Evolutionary conservation across 30 jellyfish, hydroid and myxozoan genomes (phyloP).

Genomic region (Rhopilema esculentum): DNA sequence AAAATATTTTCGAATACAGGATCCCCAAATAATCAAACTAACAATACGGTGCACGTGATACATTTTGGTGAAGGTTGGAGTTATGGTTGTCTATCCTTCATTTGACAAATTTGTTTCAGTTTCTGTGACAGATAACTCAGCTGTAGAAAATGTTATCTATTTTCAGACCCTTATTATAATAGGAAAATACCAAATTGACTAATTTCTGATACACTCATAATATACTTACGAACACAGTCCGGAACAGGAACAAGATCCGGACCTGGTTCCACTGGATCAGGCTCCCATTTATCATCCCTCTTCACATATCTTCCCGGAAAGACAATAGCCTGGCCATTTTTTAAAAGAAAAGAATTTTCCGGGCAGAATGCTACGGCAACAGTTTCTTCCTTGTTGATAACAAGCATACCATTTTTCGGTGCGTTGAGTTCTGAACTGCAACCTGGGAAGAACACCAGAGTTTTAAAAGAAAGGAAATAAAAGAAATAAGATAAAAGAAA

Average conservation of each 20-base stretch:
- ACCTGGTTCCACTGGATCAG: constrained; percentile 33
- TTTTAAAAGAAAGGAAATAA: neutral
- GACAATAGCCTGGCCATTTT: neutral
- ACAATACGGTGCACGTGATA: too few species aligned
- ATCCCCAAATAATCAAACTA: too few species aligned
- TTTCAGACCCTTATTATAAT: too few species aligned
- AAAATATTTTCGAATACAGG: too few species aligned
- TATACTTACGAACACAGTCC: constrained; percentile 36
- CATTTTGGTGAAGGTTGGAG: too few species aligned
- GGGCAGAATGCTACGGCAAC: constrained; percentile 37
- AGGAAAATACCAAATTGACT: too few species aligned
- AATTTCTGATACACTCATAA: too few species aligned
- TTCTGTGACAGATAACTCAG: too few species aligned
- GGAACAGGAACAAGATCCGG: constrained; percentile 18
- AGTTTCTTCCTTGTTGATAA: constrained; percentile 13
- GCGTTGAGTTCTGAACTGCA: constrained; percentile 14
- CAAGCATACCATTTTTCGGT: constrained; percentile 27
- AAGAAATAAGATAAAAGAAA: too few species aligned
- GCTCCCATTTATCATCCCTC: neutral
- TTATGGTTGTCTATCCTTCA: too few species aligned
- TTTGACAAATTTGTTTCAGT: too few species aligned
- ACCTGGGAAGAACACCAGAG: neutral
- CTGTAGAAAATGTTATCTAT: too few species aligned
- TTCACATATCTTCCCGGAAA: constrained; percentile 5
- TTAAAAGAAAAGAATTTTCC: neutral